phyloP scores from a whole-genome alignment of 2,113 vertebrate genomes.

The Promerops cafer region DNA sequence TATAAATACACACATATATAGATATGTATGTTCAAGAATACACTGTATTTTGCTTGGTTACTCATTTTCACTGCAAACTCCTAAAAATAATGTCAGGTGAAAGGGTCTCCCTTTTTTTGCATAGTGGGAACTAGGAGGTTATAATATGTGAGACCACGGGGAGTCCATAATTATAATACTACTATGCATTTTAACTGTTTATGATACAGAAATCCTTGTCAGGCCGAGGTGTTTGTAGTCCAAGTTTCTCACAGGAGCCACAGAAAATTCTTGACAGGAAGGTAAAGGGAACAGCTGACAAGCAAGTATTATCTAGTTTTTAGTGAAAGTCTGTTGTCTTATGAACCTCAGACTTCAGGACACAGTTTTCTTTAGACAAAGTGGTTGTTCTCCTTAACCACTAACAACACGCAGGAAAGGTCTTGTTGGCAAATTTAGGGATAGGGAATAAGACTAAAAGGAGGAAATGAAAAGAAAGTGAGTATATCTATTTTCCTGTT shows the following conservation, averaged over 20 bases:
- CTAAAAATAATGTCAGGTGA: neutral
- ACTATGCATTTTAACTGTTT: neutral
- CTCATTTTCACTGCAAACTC: neutral
- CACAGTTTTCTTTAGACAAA: neutral
- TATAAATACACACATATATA: neutral
- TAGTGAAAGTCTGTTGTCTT: neutral
- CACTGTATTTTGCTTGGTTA: neutral
- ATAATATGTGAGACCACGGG: neutral
- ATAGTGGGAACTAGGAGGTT: neutral
- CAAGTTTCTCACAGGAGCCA: neutral
- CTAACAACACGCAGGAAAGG: rapidly evolving
- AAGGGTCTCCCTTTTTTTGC: neutral
- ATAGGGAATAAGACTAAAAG: neutral
- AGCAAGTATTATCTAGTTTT: neutral
- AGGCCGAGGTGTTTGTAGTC: neutral
- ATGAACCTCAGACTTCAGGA: neutral
- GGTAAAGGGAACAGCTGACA: neutral
- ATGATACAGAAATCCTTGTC: neutral
- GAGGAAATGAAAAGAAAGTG: neutral
- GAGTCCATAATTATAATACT: neutral
- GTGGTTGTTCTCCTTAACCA: neutral
- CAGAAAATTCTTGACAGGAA: neutral
- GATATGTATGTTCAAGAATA: neutral
- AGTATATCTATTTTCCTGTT: neutral
- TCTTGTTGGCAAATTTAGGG: neutral